Evolutionary conservation across 2,797 vertebrate genomes (phyloP).

Genomic region (Enteromius trimaculatus): DNA sequence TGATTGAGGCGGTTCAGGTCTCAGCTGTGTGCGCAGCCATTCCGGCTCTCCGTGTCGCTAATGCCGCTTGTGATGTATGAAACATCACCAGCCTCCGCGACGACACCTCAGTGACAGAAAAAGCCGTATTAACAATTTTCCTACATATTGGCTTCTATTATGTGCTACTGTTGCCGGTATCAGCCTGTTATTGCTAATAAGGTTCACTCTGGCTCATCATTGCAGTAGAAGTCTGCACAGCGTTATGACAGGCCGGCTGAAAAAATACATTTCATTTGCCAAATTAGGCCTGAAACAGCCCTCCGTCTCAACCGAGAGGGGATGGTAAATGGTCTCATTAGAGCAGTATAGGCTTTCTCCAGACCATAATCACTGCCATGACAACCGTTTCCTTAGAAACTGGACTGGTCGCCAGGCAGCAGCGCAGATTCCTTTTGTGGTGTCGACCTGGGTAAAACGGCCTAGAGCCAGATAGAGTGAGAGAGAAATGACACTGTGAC

Average conservation of each 20-base stretch:
- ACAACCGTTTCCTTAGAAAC: slow-evolving; percentile 72
- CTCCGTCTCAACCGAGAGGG: slow-evolving; percentile 56
- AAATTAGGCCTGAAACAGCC: slow-evolving; percentile 62
- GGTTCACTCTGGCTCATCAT: slow-evolving; percentile 43
- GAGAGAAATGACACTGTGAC: slow-evolving; percentile 12
- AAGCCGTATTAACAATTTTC: slow-evolving; percentile 3
- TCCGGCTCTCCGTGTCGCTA: slow-evolving; percentile 69
- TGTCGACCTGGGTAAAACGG: slow-evolving; percentile 44
- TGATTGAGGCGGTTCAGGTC: slow-evolving; percentile 75
- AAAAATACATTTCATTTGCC: slow-evolving; percentile 60
- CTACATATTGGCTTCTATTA: slow-evolving; percentile 43
- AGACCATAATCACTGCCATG: slow-evolving; percentile 66
- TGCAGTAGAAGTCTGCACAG: slow-evolving; percentile 33
- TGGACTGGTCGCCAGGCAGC: slow-evolving; percentile 61
- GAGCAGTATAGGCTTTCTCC: slow-evolving; percentile 61
- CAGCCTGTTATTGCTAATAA: slow-evolving; percentile 50
- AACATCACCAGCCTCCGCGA: slow-evolving; percentile 60
- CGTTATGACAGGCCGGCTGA: slow-evolving; percentile 39
- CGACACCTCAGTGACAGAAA: slow-evolving; percentile 22
- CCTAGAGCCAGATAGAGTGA: slow-evolving; percentile 7
- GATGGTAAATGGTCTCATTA: slow-evolving; percentile 65
- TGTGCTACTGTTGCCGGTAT: slow-evolving; percentile 29
- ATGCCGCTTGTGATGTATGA: slow-evolving; percentile 69
- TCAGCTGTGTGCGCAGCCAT: slow-evolving; percentile 71
- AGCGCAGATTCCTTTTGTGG: slow-evolving; percentile 50